These are phyloP conservation scores for Ifrita kowaldi DNA, from an alignment of 2,113 vertebrate species.

Conservation along the genomic window DNA sequence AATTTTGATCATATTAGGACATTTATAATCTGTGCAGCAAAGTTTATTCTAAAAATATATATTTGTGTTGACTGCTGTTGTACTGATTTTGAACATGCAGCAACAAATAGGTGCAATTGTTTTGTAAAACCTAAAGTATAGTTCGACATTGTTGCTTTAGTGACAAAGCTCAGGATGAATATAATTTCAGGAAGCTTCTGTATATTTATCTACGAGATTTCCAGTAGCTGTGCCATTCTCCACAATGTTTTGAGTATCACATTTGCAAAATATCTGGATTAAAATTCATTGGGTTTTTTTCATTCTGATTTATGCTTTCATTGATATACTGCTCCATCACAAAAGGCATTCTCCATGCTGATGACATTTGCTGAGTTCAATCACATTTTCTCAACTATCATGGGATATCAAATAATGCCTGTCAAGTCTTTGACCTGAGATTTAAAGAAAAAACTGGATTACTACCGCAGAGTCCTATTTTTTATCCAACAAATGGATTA, in stretches of 20 bases:
- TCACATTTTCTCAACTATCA: neutral
- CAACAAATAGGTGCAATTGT: neutral
- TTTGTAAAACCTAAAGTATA: neutral
- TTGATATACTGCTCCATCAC: neutral
- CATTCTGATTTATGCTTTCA: neutral
- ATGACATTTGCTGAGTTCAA: neutral
- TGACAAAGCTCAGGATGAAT: neutral
- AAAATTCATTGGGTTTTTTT: neutral
- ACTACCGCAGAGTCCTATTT: neutral
- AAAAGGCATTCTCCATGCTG: neutral
- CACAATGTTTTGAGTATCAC: neutral
- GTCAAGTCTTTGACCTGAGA: neutral
- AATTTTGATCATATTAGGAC: neutral
- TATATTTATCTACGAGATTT: neutral
- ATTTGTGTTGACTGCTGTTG: neutral
- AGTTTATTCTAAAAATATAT: neutral
- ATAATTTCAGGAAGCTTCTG: neutral
- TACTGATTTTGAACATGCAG: neutral
- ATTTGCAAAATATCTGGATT: neutral
- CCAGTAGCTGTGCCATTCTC: neutral
- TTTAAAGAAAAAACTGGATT: neutral
- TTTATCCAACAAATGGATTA: neutral
- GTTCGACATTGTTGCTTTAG: neutral
- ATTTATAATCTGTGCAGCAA: neutral
- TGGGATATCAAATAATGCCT: neutral